Evolutionary conservation across 2,888 invertebrate species (phyloP), one percentile per base, ranked within the genome.

Genomic region (Pseudococcus viburni): DNA sequence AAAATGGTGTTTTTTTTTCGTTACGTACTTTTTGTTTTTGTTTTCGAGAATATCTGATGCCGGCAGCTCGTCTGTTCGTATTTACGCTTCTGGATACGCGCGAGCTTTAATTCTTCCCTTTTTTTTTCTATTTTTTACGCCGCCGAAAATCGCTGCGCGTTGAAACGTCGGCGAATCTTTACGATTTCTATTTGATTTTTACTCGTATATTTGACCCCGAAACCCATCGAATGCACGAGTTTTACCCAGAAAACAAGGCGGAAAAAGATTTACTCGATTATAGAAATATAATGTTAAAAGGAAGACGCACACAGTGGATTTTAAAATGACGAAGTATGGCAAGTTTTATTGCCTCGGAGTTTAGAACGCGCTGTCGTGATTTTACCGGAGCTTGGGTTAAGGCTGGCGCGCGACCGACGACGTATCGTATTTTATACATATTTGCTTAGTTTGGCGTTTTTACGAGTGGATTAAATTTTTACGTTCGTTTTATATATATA

Each of bases 391-490:
- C 22, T 22, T 59, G 15, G 15, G 17, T 33, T 17, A 59, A 7
- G 8, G 59, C 59, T 55, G 26, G 42, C 8, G 42, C 42, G 42
- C 42, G 42, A 42, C 42, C 42, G n/a, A 33, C 80, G 46, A 83
- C 46, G 46, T 83, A 83, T 19, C 46, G 46, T 46, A 46, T 83
- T 83, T 46, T n/a, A 83, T 83, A 83, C 80, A 83, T 83, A 46
- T 83, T 83, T 83, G 80, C 46, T 83, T 83, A 83, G 80, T 83
- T 46, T 42, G 80, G 22, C 80, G 46, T 42, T 83, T 83, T 83
- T 83, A 83, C 80, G 80, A 83, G 42, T 83, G 80, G 46, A 46
- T 83, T 83, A 83, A 83, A 83, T 83, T 83, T 83, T 83, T 83
- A 83, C 80, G 39, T 46, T 83, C 80, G 80, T 83, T 83, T 83